Conservation (phyloP, 2,113 vertebrate species). For the Nerophis ophidion region DNA sequence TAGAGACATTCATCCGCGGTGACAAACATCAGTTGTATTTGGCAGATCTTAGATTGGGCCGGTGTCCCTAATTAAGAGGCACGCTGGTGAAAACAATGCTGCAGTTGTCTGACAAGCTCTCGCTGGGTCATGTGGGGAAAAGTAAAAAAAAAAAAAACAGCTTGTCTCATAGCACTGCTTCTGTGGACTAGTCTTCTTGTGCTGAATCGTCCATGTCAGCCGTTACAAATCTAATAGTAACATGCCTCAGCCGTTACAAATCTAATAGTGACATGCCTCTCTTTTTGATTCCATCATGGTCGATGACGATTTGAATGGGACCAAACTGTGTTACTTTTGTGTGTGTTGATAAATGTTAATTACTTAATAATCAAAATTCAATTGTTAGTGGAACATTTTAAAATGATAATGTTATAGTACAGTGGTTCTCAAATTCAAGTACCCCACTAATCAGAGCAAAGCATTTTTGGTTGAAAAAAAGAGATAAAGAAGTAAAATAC, state of each 20-base stretch:
- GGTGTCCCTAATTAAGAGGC: too few relatives aligned
- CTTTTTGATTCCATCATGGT: constrained; percentile 1
- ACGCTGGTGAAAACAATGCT: background rate
- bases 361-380: too few relatives aligned
- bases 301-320: background rate
- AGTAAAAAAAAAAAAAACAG: constrained; percentile 9
- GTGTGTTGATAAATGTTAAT: too few relatives aligned
- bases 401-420: too few relatives aligned
- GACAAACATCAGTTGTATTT: too few relatives aligned
- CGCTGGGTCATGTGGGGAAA: constrained; percentile 2
- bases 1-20: background rate
- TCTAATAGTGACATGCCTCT: constrained; percentile 2
- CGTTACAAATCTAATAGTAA: constrained; percentile 2
- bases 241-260: constrained; percentile 4
- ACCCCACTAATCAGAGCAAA: too few relatives aligned
- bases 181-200: constrained; percentile 10
- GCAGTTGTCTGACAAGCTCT: constrained; percentile 21
- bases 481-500: too few relatives aligned
- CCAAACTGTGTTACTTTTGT: too few relatives aligned
- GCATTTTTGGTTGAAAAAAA: too few relatives aligned
- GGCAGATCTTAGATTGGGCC: too few relatives aligned
- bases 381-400: too few relatives aligned
- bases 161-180: constrained; percentile 10
- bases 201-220: constrained; percentile 27
- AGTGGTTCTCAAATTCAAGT: too few relatives aligned